Evolutionary conservation across 2,113 vertebrate genomes (phyloP), one percentile per base, ranked within the genome.

Genomic region (Dasyprocta punctata): DNA sequence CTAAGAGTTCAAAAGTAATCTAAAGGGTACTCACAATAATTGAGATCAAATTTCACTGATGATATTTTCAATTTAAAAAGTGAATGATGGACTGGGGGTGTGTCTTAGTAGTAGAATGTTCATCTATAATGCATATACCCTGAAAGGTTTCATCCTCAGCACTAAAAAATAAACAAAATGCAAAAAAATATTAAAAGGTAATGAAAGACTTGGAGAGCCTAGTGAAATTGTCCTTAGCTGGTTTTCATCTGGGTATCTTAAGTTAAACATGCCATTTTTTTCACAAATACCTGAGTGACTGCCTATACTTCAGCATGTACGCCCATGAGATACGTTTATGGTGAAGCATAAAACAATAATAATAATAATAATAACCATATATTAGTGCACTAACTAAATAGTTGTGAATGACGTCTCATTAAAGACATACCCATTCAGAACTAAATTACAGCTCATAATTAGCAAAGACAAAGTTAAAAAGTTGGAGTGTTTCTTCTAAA

Each of bases 391-490:
- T 78, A 96, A 52, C 41, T 86, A 89, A 24, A 77, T 20, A 38
- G 9, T 56, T 86, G n/a, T 92, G 30, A 94, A 86, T 86, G 65
- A 14, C 17, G 87, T 96, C 26, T 92, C 47, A 78, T 84, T 85
- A 87, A 87, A 94, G 16, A 94, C 36, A 13, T 33, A 75, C 2
- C 1, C n/a, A 90, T 86, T 60, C 17, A 44, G 12, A 96, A 67
- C 65, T 52, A 65, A 92, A 3, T 24, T 44, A 90, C 63, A 41
- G 11, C 6, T 90, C 85, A 60, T 1, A 49, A 30, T 78, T 78
- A 78, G 28, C 71, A 54, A 9, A 49, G 9, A 90, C 60, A 78
- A 95, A 94, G 14, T 1, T 7, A 44, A 20, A 17, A 90, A 73
- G 71, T 3, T 36, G 26, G 56, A 75, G 78, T 77, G 26, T 75